A percentile compares a stretch with the other conserved stretches of the same genome.
Evolutionary conservation across 2,888 invertebrate genomes (phyloP).

Genomic region (Xylota segnis): DNA sequence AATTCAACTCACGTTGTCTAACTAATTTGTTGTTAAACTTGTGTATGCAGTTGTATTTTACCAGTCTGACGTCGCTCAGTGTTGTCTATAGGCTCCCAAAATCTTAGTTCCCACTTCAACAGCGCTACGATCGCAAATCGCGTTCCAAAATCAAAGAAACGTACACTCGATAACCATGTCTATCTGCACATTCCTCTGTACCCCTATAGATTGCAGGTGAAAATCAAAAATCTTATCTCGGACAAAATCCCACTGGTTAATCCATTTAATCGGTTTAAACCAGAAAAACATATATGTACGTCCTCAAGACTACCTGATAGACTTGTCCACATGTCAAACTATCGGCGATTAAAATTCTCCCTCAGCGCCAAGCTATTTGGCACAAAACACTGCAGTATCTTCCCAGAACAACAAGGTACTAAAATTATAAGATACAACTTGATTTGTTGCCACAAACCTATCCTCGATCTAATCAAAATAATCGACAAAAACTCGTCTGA

Average conservation of each 20-base stretch:
- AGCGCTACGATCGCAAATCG: neutral
- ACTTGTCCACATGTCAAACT: conserved; percentile 13
- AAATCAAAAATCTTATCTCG: neutral
- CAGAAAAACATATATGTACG: neutral
- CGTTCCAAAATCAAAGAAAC: neutral
- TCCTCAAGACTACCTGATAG: neutral
- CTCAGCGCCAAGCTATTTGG: neutral
- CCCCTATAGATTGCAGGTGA: neutral
- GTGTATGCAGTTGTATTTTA: conserved; percentile 2
- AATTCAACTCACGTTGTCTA: conserved; percentile 35
- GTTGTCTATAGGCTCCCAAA: too few species aligned
- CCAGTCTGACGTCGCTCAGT: too few species aligned
- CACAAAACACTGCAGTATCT: neutral
- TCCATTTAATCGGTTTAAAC: neutral
- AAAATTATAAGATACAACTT: conserved; percentile 4
- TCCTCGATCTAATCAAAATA: conserved; percentile 20
- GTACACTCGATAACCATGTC: neutral
- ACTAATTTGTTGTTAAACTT: conserved; percentile 10
- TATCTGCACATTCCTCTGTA: neutral
- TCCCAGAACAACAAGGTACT: neutral
- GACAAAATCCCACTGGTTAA: neutral
- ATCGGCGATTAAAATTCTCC: neutral
- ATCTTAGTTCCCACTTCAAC: neutral
- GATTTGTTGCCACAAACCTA: neutral
- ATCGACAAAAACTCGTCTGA: conserved; percentile 35